A percentile compares a stretch with the other conserved stretches of the same genome.
Conservation (phyloP, 64 coral and sea anemone genomes). For the Dendrophyllia cribrosa region DNA sequence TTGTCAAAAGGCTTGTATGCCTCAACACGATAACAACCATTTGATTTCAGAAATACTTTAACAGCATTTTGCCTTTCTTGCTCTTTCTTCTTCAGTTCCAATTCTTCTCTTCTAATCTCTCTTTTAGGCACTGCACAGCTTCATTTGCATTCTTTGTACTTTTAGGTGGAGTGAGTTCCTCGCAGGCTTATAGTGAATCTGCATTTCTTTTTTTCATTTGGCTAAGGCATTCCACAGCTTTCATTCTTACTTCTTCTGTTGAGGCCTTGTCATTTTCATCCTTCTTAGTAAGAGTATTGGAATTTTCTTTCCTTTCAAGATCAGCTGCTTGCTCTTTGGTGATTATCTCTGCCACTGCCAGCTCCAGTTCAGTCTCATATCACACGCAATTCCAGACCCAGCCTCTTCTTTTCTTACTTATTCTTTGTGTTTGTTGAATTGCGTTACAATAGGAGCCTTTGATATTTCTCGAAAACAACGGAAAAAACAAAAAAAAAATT, state of each 20-base stretch:
- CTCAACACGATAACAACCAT: too few relatives aligned
- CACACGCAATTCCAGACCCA: constrained; percentile 53
- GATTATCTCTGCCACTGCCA: constrained; percentile 51
- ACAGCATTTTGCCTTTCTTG: constrained; percentile 19
- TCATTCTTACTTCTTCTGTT: constrained; percentile 32
- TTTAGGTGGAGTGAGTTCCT: constrained; percentile 13
- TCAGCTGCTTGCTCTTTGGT: constrained; percentile 63
- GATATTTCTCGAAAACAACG: too few relatives aligned
- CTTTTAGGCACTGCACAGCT: constrained; percentile 59
- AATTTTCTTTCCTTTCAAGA: constrained; percentile 61
- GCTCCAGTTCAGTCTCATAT: constrained; percentile 53
- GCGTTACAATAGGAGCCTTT: too few relatives aligned
- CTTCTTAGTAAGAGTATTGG: constrained; percentile 58
- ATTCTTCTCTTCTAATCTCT: constrained; percentile 31
- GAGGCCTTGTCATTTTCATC: constrained; percentile 59
- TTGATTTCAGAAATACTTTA: too few relatives aligned
- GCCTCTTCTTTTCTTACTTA: constrained; percentile 38
- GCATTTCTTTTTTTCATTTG: constrained; percentile 69
- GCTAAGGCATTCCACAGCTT: constrained; percentile 45
- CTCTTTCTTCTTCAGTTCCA: constrained; percentile 59
- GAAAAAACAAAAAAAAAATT: too few relatives aligned
- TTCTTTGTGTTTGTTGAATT: constrained; percentile 32
- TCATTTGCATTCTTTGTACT: constrained; percentile 53
- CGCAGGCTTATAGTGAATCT: constrained; percentile 44
- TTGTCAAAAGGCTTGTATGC: too few relatives aligned